Evolutionary conservation across 2,797 vertebrate species (phyloP).

Genomic region (Gymnopithys bicolor): DNA sequence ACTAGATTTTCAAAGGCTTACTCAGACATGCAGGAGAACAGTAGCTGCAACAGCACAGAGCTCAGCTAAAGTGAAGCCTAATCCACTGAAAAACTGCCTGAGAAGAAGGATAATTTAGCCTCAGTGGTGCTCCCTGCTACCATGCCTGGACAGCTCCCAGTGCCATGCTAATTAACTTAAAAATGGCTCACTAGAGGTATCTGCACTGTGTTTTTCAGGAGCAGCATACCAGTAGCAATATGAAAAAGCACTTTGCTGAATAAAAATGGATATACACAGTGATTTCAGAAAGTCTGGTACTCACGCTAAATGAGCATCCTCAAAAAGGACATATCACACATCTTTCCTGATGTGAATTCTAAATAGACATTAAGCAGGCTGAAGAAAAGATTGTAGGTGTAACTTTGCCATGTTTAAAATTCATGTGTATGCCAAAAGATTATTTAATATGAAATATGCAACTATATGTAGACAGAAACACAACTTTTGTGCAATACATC

Average conservation of each 20-base stretch:
- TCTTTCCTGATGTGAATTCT: neutral
- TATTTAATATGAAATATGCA: neutral
- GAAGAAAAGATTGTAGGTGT: neutral
- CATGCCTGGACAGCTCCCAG: neutral
- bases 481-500: neutral
- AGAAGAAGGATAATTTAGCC: neutral
- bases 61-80: neutral
- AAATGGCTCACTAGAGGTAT: neutral
- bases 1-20: neutral
- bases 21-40: neutral
- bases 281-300: neutral
- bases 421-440: neutral
- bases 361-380: neutral
- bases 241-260: neutral
- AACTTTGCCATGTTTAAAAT: neutral
- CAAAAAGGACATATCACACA: neutral
- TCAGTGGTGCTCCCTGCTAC: neutral
- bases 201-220: neutral
- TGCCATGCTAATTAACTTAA: constrained; percentile 1
- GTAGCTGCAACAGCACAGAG: neutral
- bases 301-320: neutral
- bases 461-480: neutral
- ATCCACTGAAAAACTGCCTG: neutral
- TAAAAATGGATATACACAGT: neutral
- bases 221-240: neutral